A percentile compares a stretch with the other conserved stretches of the same genome.
phyloP scores from a whole-genome alignment of 1,140 invertebrate genomes.

The Papilio polytes region DNA sequence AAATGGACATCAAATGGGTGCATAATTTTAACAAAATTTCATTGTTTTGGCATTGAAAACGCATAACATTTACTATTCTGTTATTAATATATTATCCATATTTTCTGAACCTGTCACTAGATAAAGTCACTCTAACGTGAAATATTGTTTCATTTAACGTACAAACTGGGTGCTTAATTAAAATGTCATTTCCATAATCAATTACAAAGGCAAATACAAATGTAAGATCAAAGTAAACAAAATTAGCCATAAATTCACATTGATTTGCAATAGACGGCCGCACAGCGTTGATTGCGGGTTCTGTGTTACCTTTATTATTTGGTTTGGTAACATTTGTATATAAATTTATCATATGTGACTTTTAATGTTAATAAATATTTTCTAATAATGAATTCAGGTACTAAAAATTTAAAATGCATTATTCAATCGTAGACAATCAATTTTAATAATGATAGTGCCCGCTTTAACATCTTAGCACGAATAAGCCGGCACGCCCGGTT shows the following conservation, averaged over 20 bases:
- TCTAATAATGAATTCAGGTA: too few species aligned
- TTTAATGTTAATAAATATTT: too few species aligned
- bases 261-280: conserved; percentile 10
- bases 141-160: conserved; percentile 6
- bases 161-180: background rate
- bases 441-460: too few species aligned
- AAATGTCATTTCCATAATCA: conserved; percentile 23
- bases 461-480: too few species aligned
- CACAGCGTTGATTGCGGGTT: conserved; percentile 4
- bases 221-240: conserved; percentile 20
- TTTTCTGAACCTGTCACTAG: background rate
- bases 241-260: conserved; percentile 17
- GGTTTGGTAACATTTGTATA: background rate
- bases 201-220: conserved; percentile 18
- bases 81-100: background rate
- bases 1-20: too few species aligned
- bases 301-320: background rate
- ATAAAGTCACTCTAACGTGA: background rate
- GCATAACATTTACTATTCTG: too few species aligned
- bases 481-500: too few species aligned
- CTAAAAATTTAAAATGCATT: too few species aligned
- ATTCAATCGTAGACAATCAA: too few species aligned
- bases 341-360: background rate
- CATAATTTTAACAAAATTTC: too few species aligned
- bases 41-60: too few species aligned